Percentiles rank a stretch among this genome's conserved stretches.
phyloP scores from a whole-genome alignment of 2,797 vertebrate genomes.

The Sebastes baramenuke region DNA sequence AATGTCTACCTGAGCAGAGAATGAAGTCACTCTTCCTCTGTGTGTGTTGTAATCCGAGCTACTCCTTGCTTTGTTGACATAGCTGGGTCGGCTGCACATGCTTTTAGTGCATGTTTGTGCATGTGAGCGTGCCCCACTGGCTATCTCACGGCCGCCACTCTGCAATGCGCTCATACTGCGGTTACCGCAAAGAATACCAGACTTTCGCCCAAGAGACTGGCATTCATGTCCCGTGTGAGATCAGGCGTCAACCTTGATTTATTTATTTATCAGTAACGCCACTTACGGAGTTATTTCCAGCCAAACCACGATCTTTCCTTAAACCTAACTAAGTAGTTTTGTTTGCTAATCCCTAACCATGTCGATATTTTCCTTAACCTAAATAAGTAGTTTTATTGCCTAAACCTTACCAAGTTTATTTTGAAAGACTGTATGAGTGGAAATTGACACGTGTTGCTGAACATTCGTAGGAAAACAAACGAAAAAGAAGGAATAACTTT shows the following conservation, averaged over 20 bases:
- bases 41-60: neutral
- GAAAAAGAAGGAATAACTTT: neutral
- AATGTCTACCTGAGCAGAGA: neutral
- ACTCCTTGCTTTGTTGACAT: neutral
- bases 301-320: accelerated
- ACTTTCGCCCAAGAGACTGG: neutral
- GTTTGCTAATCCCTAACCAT: no score
- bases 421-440: neutral
- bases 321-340: no score
- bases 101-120: neutral
- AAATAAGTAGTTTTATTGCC: neutral
- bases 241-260: neutral
- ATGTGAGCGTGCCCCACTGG: neutral
- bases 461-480: neutral
- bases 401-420: neutral
- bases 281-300: no score
- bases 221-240: neutral
- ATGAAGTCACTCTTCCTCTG: neutral
- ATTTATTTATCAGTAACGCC: neutral
- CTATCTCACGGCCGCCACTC: neutral
- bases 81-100: neutral
- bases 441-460: neutral
- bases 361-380: neutral
- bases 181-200: neutral
- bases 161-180: neutral